Conservation (phyloP, 1,140 invertebrate species). For the Drosophila virilis region DNA sequence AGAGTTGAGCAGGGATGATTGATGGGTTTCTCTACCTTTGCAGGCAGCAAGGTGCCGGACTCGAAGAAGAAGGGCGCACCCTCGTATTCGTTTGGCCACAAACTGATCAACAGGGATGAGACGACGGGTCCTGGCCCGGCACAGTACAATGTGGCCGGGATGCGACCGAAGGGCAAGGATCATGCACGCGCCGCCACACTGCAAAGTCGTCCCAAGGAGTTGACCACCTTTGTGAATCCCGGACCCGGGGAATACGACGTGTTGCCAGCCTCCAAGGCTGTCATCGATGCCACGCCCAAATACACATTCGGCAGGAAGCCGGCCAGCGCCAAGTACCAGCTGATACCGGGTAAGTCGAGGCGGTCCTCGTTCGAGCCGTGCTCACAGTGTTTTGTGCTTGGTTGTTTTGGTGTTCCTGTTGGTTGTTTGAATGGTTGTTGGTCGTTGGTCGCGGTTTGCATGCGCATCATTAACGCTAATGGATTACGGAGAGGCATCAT, state of each 20-base stretch:
- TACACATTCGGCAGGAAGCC: constrained; percentile 86
- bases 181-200: constrained; percentile 89
- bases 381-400: constrained; percentile 17
- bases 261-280: constrained; percentile 88
- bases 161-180: constrained; percentile 90
- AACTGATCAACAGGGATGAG: constrained; percentile 85
- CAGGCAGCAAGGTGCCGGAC: constrained; percentile 90
- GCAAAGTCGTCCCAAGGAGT: constrained; percentile 90
- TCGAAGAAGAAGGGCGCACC: constrained; percentile 90
- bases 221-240: constrained; percentile 90
- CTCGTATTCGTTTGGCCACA: constrained; percentile 91
- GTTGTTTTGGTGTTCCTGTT: constrained; percentile 34
- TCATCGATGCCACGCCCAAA: constrained; percentile 88
- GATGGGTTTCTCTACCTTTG: no score
- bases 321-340: constrained; percentile 70
- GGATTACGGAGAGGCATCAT: constrained; percentile 47
- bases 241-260: constrained; percentile 93
- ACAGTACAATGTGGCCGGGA: constrained; percentile 93
- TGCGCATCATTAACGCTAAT: constrained; percentile 49
- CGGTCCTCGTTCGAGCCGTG: constrained; percentile 18
- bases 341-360: constrained; percentile 84
- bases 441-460: constrained; percentile 55
- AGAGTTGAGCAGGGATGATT: no score
- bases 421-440: constrained; percentile 54
- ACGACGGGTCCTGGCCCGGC: constrained; percentile 92